A percentile compares a stretch with the other conserved stretches of the same genome.
These are phyloP conservation scores for Plebejus argus DNA, from an alignment of 2,888 invertebrate species.

Conservation along the genomic window DNA sequence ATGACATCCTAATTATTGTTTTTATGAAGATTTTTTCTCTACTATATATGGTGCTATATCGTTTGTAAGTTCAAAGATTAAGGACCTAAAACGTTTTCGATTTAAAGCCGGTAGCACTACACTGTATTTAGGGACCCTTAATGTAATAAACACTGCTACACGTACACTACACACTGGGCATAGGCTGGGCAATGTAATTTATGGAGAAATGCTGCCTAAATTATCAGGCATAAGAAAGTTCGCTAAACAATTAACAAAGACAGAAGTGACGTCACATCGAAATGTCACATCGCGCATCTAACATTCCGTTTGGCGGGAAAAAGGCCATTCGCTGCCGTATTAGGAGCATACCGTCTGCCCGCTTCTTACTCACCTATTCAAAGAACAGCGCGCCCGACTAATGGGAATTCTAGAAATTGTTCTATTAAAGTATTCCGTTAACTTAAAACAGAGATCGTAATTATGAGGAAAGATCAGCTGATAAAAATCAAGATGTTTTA, in stretches of 20 bases:
- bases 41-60: no score
- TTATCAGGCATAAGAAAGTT: no score
- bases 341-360: conserved; percentile 21
- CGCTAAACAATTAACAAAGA: background rate
- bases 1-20: no score
- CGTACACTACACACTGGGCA: no score
- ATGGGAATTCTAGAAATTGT: conserved; percentile 22
- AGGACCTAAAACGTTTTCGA: no score
- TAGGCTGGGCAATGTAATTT: no score
- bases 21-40: no score
- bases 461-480: conserved; percentile 4
- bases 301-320: conserved; percentile 18
- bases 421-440: conserved; percentile 10
- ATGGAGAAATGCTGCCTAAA: no score
- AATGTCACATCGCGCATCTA: conserved; percentile 20
- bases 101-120: no score
- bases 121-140: no score
- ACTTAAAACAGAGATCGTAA: background rate
- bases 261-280: background rate
- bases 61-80: no score
- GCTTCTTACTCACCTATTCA: conserved; percentile 20
- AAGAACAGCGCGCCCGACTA: conserved; percentile 8
- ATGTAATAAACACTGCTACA: no score
- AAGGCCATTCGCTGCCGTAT: conserved; percentile 27
- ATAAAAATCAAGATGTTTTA: background rate